Percentiles rank a stretch among this genome's conserved stretches.
Conservation (phyloP, 2,113 vertebrate species). For the Plecturocebus donacophilus region DNA sequence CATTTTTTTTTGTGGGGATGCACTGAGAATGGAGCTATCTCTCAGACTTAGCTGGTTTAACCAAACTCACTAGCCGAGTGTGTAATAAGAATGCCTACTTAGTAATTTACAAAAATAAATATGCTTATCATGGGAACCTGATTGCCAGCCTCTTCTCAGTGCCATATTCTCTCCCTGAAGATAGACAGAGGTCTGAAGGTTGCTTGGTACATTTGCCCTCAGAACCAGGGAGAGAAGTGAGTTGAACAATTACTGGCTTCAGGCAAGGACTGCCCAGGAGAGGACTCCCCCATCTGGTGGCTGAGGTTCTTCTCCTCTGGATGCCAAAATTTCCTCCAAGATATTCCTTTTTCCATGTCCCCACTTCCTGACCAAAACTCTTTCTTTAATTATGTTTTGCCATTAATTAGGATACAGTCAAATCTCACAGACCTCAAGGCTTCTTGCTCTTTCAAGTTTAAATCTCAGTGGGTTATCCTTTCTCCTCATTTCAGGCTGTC, state of each 20-base stretch:
- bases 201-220: neutral
- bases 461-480: neutral
- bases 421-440: neutral
- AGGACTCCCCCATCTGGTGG: neutral
- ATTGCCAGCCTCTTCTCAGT: no score
- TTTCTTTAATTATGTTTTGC: neutral
- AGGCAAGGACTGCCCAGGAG: fast-evolving
- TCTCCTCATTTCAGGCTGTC: neutral
- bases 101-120: neutral
- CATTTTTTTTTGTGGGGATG: neutral
- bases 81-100: neutral
- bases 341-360: neutral
- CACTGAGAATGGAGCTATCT: neutral
- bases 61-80: neutral
- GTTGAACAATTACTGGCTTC: neutral
- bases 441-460: neutral
- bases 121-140: fast-evolving
- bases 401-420: neutral
- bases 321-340: neutral
- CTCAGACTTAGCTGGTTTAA: neutral
- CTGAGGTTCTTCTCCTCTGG: neutral
- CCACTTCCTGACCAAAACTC: neutral
- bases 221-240: neutral
- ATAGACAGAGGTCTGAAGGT: neutral
- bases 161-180: fast-evolving